Conservation (phyloP, 2,113 vertebrate species). For the Bujurquina vittata region DNA sequence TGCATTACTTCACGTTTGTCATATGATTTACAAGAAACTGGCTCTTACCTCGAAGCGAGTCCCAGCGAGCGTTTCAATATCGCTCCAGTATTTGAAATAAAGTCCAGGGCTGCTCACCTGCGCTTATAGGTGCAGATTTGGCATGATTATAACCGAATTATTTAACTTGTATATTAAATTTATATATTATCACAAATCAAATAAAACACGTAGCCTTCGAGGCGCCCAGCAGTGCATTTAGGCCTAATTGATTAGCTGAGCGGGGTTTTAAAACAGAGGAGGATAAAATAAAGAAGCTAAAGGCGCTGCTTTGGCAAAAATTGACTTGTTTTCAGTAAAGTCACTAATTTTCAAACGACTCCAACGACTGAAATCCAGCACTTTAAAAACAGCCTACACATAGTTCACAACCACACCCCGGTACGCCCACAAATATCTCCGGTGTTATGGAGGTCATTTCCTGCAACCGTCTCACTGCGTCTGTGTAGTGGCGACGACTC, state of each 20-base stretch:
- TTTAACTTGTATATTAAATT: neutral
- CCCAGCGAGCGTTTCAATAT: neutral
- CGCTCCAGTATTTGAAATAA: neutral
- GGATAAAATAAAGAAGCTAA: neutral
- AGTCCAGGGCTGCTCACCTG: neutral
- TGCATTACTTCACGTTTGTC: slow-evolving; percentile 48
- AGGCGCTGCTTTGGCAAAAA: neutral
- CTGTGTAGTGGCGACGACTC: neutral
- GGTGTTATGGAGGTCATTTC: neutral
- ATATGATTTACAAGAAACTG: slow-evolving; percentile 68
- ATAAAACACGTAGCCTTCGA: neutral
- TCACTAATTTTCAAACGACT: neutral
- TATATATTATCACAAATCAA: neutral
- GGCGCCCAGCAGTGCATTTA: neutral
- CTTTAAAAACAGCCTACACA: neutral
- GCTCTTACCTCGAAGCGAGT: neutral
- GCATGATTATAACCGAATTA: neutral
- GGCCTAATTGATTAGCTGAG: neutral
- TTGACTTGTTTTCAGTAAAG: neutral
- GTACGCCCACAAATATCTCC: neutral
- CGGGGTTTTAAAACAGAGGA: neutral
- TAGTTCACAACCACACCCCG: neutral
- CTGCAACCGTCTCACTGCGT: neutral
- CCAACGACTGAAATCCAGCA: neutral
- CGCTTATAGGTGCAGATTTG: neutral